These are phyloP conservation scores for Paedocypris micromegethes DNA, from an alignment of 2,797 vertebrate species.

Conservation along the genomic window DNA sequence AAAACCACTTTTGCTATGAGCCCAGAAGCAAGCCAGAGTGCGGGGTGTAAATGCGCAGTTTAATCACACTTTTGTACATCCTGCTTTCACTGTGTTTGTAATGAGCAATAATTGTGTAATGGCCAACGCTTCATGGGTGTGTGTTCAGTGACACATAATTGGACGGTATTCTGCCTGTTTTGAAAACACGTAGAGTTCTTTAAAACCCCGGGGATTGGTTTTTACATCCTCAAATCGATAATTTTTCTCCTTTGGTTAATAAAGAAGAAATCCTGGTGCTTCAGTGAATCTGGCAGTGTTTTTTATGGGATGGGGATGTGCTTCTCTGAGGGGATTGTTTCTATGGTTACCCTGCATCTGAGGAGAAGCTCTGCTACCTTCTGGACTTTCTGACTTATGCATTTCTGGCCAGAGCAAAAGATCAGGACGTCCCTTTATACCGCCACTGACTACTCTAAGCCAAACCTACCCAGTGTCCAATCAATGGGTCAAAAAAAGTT, in stretches of 20 bases:
- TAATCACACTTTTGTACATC: not conserved
- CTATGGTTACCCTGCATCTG: slow-evolving; percentile 46
- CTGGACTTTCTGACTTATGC: slow-evolving; percentile 31
- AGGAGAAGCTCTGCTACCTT: slow-evolving; percentile 16
- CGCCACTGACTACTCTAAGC: no score
- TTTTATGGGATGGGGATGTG: slow-evolving; percentile 28
- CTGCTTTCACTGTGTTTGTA: slow-evolving; percentile 10
- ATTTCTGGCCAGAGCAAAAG: slow-evolving; percentile 22
- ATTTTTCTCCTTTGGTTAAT: slow-evolving; percentile 22
- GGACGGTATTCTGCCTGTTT: slow-evolving; percentile 7
- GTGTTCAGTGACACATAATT: slow-evolving; percentile 29
- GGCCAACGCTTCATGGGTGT: slow-evolving; percentile 28
- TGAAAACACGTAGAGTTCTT: slow-evolving; percentile 19
- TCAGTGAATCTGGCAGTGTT: slow-evolving; percentile 20
- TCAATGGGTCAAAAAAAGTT: no score
- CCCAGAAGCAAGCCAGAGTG: not conserved
- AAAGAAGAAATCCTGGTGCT: slow-evolving; percentile 17
- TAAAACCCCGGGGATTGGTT: slow-evolving; percentile 13
- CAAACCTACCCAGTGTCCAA: no score
- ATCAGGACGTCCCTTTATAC: not conserved
- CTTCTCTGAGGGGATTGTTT: slow-evolving; percentile 35
- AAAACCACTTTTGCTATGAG: slow-evolving; percentile 1
- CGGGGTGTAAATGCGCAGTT: not conserved
- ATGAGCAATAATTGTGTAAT: slow-evolving; percentile 19
- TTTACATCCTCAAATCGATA: slow-evolving; percentile 26